These are phyloP conservation scores for Diadumene lineata DNA, from an alignment of 92 coral and sea anemone species.

Conservation along the genomic window DNA sequence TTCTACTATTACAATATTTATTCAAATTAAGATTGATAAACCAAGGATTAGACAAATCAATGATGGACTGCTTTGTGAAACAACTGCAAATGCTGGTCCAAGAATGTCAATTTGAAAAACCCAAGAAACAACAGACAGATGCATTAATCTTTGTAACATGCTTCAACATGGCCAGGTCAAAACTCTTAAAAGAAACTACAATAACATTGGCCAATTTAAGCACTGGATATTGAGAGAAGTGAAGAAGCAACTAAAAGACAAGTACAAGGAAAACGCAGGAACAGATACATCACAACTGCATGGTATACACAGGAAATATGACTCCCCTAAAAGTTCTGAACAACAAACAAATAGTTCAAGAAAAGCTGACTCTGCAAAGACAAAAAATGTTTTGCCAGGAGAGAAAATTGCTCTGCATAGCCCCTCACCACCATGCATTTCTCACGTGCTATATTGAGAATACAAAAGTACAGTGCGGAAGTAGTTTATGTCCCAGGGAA, in stretches of 20 bases:
- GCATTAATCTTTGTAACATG: slow-evolving; percentile 48
- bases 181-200: slow-evolving; percentile 6
- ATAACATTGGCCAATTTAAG: slow-evolving; percentile 10
- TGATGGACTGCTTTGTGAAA: slow-evolving; percentile 50
- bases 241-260: slow-evolving; percentile 15
- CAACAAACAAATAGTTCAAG: neutral
- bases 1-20: slow-evolving; percentile 34
- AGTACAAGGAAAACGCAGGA: slow-evolving; percentile 6
- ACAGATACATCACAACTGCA: slow-evolving; percentile 16
- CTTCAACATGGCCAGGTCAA: slow-evolving; percentile 9
- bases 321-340: neutral
- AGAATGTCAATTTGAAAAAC: slow-evolving; percentile 53
- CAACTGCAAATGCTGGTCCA: slow-evolving; percentile 52
- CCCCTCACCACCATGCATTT: no score
- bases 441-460: no score
- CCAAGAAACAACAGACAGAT: slow-evolving; percentile 50
- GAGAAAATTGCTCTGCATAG: slow-evolving; percentile 21
- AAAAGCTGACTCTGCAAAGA: slow-evolving; percentile 3
- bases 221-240: slow-evolving; percentile 2
- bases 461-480: no score
- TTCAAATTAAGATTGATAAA: slow-evolving; percentile 29
- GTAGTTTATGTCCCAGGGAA: no score
- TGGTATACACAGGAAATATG: neutral
- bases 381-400: neutral
- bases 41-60: slow-evolving; percentile 56